phyloP scores from a whole-genome alignment of 2,113 vertebrate species.

The Orycteropus afer region DNA sequence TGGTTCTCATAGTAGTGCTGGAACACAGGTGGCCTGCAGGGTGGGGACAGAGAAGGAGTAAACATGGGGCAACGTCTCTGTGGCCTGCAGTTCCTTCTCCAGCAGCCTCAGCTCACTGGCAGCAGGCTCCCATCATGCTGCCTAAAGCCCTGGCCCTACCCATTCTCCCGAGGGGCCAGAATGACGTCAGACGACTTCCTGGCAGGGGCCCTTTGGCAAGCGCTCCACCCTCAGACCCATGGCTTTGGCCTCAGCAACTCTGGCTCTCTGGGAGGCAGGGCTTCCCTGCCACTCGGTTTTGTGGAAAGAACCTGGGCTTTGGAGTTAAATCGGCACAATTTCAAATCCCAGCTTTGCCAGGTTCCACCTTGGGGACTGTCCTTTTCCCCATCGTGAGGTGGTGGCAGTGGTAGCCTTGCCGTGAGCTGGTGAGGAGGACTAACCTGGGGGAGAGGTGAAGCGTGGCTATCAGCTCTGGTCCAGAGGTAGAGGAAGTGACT shows the following conservation, averaged over 20 bases:
- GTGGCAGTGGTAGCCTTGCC: fast-evolving
- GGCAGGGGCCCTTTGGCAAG: neutral
- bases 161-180: neutral
- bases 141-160: neutral
- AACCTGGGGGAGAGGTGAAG: neutral
- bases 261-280: neutral
- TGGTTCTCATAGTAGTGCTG: fast-evolving
- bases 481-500: neutral
- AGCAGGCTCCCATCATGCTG: neutral
- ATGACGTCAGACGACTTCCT: neutral
- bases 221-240: neutral
- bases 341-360: neutral
- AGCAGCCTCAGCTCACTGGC: neutral
- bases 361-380: neutral
- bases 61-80: neutral
- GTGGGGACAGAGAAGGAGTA: fast-evolving
- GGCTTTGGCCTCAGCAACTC: neutral
- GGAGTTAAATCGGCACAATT: neutral
- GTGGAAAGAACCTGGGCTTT: neutral
- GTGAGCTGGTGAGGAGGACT: neutral
- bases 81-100: neutral
- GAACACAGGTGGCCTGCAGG: fast-evolving
- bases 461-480: neutral
- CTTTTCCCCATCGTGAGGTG: neutral
- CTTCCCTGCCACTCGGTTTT: neutral